These are phyloP conservation scores for Pseudomyrmex concolor DNA, from an alignment of 1,140 invertebrate genomes.

Conservation along the genomic window DNA sequence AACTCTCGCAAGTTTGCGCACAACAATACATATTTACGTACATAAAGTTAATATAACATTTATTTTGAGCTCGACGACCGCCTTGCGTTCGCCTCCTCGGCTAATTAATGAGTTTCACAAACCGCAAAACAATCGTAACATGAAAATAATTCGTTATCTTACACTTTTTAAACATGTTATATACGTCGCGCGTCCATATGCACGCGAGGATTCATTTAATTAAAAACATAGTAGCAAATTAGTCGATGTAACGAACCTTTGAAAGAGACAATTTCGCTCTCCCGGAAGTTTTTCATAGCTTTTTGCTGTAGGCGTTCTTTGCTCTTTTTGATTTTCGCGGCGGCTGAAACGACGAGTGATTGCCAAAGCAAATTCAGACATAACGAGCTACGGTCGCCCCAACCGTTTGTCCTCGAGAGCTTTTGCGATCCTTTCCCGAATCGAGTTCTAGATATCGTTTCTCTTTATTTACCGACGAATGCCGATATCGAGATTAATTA, in stretches of 20 bases:
- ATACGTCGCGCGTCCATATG: background rate
- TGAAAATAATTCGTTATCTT: background rate
- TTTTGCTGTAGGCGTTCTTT: background rate
- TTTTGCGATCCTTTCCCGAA: background rate
- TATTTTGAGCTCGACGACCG: background rate
- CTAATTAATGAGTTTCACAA: background rate
- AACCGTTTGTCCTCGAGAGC: background rate
- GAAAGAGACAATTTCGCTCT: background rate
- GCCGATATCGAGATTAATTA: conserved; percentile 17
- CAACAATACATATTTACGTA: background rate
- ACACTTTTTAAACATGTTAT: background rate
- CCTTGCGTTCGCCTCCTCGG: background rate
- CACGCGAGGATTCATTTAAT: conserved; percentile 23
- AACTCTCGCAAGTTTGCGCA: background rate
- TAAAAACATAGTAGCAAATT: conserved; percentile 25
- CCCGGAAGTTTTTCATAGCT: background rate
- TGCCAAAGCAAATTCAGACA: conserved; percentile 40
- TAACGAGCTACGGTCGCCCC: conserved; percentile 32
- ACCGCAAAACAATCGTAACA: background rate
- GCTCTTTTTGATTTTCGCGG: conserved; percentile 12
- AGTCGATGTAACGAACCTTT: conserved; percentile 25
- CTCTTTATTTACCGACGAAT: background rate
- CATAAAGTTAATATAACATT: background rate
- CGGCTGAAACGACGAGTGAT: conserved; percentile 3
- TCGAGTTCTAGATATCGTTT: background rate